These are phyloP conservation scores for Phoeniculus purpureus DNA, from an alignment of 2,797 vertebrate species.

Conservation along the genomic window DNA sequence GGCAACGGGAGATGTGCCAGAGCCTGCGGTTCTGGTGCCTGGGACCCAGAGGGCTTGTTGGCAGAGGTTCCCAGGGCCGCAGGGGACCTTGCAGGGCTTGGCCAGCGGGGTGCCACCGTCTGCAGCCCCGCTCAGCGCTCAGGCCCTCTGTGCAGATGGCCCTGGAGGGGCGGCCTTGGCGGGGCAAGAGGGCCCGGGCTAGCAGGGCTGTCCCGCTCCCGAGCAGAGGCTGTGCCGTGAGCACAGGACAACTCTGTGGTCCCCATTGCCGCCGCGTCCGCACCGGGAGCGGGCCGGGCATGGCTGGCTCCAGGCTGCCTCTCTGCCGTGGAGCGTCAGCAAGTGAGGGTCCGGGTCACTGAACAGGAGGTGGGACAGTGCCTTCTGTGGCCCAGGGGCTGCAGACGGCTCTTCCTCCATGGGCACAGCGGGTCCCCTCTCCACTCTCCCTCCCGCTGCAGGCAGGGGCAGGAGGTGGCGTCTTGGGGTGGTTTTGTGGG, in stretches of 20 bases:
- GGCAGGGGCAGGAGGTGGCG: neutral
- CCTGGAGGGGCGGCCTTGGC: fast-evolving
- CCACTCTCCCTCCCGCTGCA: neutral
- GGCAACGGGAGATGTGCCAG: neutral
- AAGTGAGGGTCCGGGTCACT: fast-evolving
- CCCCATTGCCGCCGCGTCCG: fast-evolving
- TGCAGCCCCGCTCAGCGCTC: neutral
- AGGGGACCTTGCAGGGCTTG: too few species aligned
- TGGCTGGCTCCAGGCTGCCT: too few species aligned
- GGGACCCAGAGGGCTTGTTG: neutral
- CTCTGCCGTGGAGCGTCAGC: neutral
- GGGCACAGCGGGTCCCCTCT: fast-evolving
- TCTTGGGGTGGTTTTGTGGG: fast-evolving
- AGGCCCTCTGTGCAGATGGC: neutral
- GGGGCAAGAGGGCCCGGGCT: fast-evolving
- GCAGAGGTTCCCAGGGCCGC: too few species aligned
- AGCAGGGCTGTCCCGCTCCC: fast-evolving
- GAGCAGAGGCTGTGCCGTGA: fast-evolving
- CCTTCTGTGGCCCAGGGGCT: neutral
- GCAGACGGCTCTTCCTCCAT: neutral
- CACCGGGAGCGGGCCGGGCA: neutral
- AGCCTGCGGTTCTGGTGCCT: slow-evolving; percentile 13
- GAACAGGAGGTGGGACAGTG: too few species aligned
- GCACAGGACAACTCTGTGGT: too few species aligned
- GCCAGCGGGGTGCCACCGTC: too few species aligned